phyloP scores from a whole-genome alignment of 2,888 invertebrate species.

The Campoletis raptor region DNA sequence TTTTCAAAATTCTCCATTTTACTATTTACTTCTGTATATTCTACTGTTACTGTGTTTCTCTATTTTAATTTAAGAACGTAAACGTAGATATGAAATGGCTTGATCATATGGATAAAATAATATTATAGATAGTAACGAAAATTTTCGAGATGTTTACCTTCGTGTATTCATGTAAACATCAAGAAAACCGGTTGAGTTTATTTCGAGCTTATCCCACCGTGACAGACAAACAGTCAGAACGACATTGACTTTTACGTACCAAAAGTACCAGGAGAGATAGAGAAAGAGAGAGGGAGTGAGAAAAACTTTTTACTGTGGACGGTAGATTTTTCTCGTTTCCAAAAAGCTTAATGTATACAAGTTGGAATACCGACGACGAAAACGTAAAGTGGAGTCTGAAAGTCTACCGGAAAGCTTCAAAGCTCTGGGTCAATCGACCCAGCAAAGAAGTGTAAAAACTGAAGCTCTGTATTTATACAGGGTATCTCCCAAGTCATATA shows the following conservation, averaged over 20 bases:
- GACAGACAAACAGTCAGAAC: neutral
- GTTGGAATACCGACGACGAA: too few relatives aligned
- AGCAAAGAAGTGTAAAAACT: constrained; percentile 19
- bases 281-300: neutral
- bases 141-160: neutral
- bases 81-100: neutral
- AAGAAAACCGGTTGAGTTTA: neutral
- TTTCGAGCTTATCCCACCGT: neutral
- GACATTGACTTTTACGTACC: neutral
- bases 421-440: constrained; percentile 32
- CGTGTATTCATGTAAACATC: neutral
- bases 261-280: too few relatives aligned
- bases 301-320: constrained; percentile 1
- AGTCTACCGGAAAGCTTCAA: too few relatives aligned
- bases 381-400: too few relatives aligned
- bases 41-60: too few relatives aligned
- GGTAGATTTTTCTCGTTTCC: constrained; percentile 49
- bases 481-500: too few relatives aligned
- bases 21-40: too few relatives aligned
- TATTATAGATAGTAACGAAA: neutral
- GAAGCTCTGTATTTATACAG: constrained; percentile 14
- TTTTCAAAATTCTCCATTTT: too few relatives aligned
- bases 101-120: neutral
- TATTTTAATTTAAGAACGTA: neutral
- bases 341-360: too few relatives aligned